These are phyloP conservation scores for Megaceryle alcyon DNA, from an alignment of 2,797 vertebrate species.

Conservation along the genomic window DNA sequence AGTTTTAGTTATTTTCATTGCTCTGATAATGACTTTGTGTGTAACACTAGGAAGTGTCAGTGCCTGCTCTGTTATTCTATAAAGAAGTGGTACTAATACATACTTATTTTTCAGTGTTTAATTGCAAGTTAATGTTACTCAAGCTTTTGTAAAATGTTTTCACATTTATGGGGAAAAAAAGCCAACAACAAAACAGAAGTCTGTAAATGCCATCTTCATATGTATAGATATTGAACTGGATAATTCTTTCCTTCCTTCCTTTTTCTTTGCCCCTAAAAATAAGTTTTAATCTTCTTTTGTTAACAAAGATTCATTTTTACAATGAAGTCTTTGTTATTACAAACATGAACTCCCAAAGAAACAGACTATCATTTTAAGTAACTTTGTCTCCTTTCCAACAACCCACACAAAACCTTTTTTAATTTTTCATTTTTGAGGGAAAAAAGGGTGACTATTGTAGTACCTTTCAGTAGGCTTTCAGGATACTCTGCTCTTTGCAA, in stretches of 20 bases:
- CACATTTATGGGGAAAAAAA: neutral
- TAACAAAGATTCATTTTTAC: neutral
- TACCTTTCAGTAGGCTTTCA: neutral
- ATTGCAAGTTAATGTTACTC: neutral
- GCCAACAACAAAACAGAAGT: neutral
- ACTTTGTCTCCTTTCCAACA: neutral
- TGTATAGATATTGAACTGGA: neutral
- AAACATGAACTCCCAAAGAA: neutral
- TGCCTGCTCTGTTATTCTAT: neutral
- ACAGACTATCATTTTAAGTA: neutral
- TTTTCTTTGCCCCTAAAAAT: neutral
- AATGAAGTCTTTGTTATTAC: neutral
- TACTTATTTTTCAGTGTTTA: neutral
- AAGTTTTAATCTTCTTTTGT: neutral
- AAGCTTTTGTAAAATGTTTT: neutral
- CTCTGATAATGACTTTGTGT: neutral
- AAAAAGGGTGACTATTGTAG: neutral
- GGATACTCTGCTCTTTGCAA: neutral
- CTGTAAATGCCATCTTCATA: neutral
- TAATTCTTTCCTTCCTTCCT: neutral
- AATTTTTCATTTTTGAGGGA: neutral
- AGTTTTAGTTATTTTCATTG: neutral
- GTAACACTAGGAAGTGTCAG: neutral
- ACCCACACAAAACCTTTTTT: neutral
- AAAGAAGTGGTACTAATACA: neutral